Evolutionary conservation across 2,888 invertebrate genomes (phyloP), one percentile per base, ranked within the genome.

Genomic region (Unio delphinus): DNA sequence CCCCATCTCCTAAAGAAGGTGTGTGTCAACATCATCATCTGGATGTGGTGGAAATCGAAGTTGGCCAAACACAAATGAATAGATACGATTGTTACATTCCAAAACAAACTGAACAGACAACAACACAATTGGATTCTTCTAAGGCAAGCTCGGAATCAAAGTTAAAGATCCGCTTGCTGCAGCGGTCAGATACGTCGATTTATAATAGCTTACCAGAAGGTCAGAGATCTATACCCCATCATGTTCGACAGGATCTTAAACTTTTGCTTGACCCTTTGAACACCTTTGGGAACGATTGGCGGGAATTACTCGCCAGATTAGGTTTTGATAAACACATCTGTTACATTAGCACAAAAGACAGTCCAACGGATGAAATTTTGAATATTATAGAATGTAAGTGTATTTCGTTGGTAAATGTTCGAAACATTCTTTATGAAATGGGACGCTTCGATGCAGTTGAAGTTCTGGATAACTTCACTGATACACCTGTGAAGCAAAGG

Each of bases 251-350:
- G 30, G 63, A 76, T 7, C 73, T 83, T 8, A 70, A 69, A 20
- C 26, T 78, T 20, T 55, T 79, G n/a, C 68, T 83, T 17, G 82
- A 82, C 60, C 79, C 80, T 1, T 55, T 45, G 1, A 68, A 67
- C 34, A 61, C 70, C 3, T 70, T 76, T 55, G 79, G 78, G 6
- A 71, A 73, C 17, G 75, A 82, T 55, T 83, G 83, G 83, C 69
- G 71, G 18, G 74, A 71, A 30, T 60, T 83, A 1, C 81, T 80
- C 1, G 68, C 74, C 7, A 65, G 61, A 20, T 61, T 83, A 23
- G 78, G 70, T 1, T 58, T 76, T 0, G 78, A 79, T 20, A 45
- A 59, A 4, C 75, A 65, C 28, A 81, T 83, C 60, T 74, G 72
- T 0, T 76, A 70, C 45, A 20, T 83, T 1, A 63, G 70, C n/a